phyloP scores from a whole-genome alignment of 2,888 invertebrate species.

The Acheta domesticus region DNA sequence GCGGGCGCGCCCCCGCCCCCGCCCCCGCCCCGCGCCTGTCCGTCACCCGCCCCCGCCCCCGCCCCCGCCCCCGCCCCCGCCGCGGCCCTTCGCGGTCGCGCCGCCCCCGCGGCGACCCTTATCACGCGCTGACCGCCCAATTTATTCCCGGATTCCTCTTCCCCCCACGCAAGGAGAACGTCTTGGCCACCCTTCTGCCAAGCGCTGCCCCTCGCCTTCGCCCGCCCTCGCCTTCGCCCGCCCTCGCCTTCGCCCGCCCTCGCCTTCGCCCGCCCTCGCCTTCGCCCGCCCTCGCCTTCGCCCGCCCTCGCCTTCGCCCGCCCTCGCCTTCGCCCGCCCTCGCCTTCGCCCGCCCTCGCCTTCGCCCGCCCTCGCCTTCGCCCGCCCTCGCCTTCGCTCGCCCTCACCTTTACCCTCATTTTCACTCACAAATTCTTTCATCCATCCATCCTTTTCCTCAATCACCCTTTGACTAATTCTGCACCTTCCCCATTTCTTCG shows the following conservation, averaged over 20 bases:
- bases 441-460: no score
- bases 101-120: neutral
- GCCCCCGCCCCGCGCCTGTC: neutral
- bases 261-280: neutral
- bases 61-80: neutral
- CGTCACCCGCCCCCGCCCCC: neutral
- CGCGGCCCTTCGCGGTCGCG: neutral
- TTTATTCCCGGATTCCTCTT: neutral
- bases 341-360: neutral
- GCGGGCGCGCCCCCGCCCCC: neutral
- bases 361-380: neutral
- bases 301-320: neutral
- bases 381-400: neutral
- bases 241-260: neutral
- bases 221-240: neutral
- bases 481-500: no score
- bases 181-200: no score
- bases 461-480: no score
- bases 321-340: no score
- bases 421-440: no score
- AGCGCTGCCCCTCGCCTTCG: neutral
- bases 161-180: neutral
- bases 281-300: neutral
- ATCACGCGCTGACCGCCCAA: conserved; percentile 1
- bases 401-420: neutral